A percentile compares a stretch with the other conserved stretches of the same genome.
These are phyloP conservation scores for Vesta saturnalis DNA, from an alignment of 2,888 invertebrate species.

Conservation along the genomic window DNA sequence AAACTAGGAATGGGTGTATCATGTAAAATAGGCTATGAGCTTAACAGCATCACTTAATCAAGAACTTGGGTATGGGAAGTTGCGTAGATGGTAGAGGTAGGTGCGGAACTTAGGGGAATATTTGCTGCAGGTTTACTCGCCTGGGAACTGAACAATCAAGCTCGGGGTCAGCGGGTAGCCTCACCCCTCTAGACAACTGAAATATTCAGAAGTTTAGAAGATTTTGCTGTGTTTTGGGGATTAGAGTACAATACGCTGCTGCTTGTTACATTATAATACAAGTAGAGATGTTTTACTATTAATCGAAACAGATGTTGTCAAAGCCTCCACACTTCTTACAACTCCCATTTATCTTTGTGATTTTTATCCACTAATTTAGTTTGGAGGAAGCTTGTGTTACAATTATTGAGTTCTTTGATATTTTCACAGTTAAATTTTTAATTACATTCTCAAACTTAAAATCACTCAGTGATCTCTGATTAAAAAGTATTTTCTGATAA, in stretches of 20 bases:
- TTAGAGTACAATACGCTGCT: conserved; percentile 23
- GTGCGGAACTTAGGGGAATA: conserved; percentile 33
- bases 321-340: no score
- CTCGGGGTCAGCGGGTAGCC: conserved; percentile 38
- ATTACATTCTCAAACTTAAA: neutral
- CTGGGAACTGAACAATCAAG: conserved; percentile 38
- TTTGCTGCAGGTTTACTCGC: conserved; percentile 37
- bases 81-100: conserved; percentile 34
- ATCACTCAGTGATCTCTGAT: neutral
- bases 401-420: no score
- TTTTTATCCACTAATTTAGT: no score
- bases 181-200: conserved; percentile 35
- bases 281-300: conserved; percentile 3
- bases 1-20: conserved; percentile 51
- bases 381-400: no score
- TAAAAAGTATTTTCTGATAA: neutral
- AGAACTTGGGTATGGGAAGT: conserved; percentile 34
- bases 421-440: neutral
- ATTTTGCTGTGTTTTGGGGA: conserved; percentile 30
- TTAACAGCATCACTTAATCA: conserved; percentile 53
- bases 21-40: conserved; percentile 50
- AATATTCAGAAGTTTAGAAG: conserved; percentile 38
- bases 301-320: conserved; percentile 9
- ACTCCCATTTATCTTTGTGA: no score
- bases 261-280: conserved; percentile 15